Evolutionary conservation across 2,797 vertebrate species (phyloP).

Genomic region (Leucoraja ocellata): DNA sequence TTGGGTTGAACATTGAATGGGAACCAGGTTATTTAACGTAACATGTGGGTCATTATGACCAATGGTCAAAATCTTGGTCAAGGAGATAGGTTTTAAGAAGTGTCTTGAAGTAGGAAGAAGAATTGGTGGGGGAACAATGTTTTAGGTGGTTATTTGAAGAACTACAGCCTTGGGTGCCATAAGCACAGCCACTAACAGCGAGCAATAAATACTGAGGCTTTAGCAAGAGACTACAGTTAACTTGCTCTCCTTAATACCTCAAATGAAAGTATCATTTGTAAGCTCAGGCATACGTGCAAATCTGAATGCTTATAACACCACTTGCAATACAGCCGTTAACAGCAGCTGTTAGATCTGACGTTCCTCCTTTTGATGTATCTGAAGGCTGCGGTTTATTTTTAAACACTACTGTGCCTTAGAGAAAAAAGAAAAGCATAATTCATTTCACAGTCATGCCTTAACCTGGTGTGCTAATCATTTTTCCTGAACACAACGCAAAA

Average conservation of each 20-base stretch:
- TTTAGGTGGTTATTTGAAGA: neutral
- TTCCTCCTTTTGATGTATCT: slow-evolving; percentile 63
- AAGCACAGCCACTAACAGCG: neutral
- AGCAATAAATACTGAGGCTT: neutral
- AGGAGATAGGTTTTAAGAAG: neutral
- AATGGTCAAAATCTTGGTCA: neutral
- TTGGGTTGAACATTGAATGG: too few species aligned
- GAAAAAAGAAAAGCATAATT: slow-evolving; percentile 48
- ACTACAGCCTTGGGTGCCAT: too few species aligned
- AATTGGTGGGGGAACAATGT: too few species aligned
- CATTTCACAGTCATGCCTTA: slow-evolving; percentile 63
- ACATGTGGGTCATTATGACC: neutral
- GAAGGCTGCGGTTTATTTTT: slow-evolving; percentile 63
- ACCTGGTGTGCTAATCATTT: slow-evolving; percentile 70
- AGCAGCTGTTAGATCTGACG: slow-evolving; percentile 65
- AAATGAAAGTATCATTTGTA: slow-evolving; percentile 69
- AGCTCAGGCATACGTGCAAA: slow-evolving; percentile 57
- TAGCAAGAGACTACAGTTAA: neutral
- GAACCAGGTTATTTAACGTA: too few species aligned
- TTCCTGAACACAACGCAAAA: slow-evolving; percentile 60
- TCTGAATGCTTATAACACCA: slow-evolving; percentile 56
- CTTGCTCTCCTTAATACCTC: slow-evolving; percentile 58
- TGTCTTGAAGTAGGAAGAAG: neutral
- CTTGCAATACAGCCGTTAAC: slow-evolving; percentile 63
- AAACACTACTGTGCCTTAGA: slow-evolving; percentile 43